Base-by-base conservation (phyloP, 2,797 vertebrate genomes). In the Poecilia picta region DNA sequence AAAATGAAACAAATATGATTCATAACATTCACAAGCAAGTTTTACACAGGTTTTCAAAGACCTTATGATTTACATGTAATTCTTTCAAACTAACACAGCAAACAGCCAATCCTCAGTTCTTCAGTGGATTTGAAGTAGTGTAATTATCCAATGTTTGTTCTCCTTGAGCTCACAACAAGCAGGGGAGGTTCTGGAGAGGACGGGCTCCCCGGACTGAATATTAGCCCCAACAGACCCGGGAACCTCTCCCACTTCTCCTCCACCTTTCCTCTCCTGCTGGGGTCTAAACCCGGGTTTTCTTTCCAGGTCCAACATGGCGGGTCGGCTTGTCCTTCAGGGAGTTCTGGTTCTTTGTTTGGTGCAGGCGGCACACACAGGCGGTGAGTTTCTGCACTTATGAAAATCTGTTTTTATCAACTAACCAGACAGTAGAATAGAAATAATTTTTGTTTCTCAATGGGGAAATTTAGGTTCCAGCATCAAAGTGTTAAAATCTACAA, bases 261-360 rank as follows among this genome's bases (percentile, higher is more conserved):
- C 28, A 83, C 72, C 55, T 10, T 79, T 31, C 6, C 70, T 77
- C 78, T 90, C 36, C 77, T 47, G 28, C 72, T 79, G 16, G 81
- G 64, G 13, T 88, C 79, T 41, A 16, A 79, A 80, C 49, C 71
- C 45, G 10, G 74, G 11, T 62, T 75, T 25, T 25, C 36, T 76
- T 71, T 74, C n/a, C 81, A 83, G 82, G 78, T 89, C 84, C 87
- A 91, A 74, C 5, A 96, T 95, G 95, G 59, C 81, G 72, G 89
- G 89, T 88, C 87, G 39, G 10, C 83, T 87, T 23, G 75, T 95
- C 20, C 84, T 95, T 46, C 90, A 85, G 78, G 88, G 90, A 16
- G 76, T 72, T 0, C 77, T 93, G 84, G 62, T 96, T 76, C 88
- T 95, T 8, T 95, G 91, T 88, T 68, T 95, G 86, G 89, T 88